Percentiles rank a stretch among this genome's conserved stretches.
These are phyloP conservation scores for Diceros bicornis DNA, from an alignment of 2,797 vertebrate species.

Conservation along the genomic window DNA sequence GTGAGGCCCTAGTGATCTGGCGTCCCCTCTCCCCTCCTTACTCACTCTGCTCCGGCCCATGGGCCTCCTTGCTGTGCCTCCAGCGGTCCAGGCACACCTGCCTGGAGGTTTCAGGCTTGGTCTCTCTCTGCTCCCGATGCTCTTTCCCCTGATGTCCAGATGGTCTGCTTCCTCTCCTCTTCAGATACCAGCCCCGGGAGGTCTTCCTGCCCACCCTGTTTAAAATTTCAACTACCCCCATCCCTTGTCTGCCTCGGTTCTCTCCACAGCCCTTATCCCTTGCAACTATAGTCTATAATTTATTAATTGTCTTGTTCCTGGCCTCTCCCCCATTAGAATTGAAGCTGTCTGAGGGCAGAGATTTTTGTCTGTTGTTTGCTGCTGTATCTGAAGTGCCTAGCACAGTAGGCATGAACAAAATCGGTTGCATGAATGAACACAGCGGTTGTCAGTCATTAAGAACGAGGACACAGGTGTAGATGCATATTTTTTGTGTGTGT, in stretches of 20 bases:
- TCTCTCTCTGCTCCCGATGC: not conserved
- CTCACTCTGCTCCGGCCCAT: too few relatives aligned
- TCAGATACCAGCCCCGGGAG: not conserved
- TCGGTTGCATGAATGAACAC: not conserved
- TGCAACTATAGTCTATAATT: not conserved
- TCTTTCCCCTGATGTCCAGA: not conserved
- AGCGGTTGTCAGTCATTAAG: not conserved
- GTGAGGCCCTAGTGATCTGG: not conserved
- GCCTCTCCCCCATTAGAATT: not conserved
- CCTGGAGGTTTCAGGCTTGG: fast-evolving
- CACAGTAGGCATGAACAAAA: not conserved
- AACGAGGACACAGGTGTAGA: not conserved
- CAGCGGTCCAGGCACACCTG: too few relatives aligned
- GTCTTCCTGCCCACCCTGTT: not conserved
- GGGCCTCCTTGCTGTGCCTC: not conserved
- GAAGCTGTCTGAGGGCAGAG: not conserved
- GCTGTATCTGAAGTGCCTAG: not conserved
- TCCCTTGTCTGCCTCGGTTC: not conserved
- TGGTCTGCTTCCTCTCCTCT: too few relatives aligned
- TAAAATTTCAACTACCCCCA: not conserved
- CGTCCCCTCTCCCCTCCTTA: too few relatives aligned
- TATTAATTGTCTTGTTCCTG: not conserved
- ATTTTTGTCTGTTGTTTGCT: not conserved
- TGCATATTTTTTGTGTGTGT: too few relatives aligned
- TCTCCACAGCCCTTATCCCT: not conserved